Conservation (phyloP, 2,797 vertebrate species). For the Poecilia wingei region DNA sequence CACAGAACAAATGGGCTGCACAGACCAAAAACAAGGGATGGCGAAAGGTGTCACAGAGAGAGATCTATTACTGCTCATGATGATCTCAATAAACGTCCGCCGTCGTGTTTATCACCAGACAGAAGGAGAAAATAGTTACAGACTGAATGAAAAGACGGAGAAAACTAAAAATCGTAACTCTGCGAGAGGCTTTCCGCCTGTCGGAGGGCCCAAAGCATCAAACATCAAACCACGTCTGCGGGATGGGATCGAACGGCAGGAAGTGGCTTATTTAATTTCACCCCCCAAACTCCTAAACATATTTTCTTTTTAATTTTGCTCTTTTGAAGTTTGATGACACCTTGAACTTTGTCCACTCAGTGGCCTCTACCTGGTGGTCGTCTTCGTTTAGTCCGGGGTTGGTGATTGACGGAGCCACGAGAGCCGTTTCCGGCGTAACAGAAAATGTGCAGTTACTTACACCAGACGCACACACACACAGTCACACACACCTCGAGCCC, state of each 20-base stretch:
- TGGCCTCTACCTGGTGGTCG: conserved; percentile 56
- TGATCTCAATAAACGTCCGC: conserved; percentile 24
- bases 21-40: conserved; percentile 53
- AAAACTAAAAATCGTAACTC: background rate
- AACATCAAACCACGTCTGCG: conserved; percentile 20
- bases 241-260: conserved; percentile 23
- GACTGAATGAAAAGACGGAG: conserved; percentile 28
- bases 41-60: conserved; percentile 50
- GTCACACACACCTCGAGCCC: conserved; percentile 24
- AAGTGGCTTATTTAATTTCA: conserved; percentile 58
- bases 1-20: conserved; percentile 61
- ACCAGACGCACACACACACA: conserved; percentile 29
- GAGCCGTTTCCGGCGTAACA: conserved; percentile 74
- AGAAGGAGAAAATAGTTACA: background rate
- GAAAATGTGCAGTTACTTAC: conserved; percentile 83
- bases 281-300: background rate
- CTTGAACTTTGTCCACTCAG: conserved; percentile 74
- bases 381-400: conserved; percentile 77
- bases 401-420: conserved; percentile 69
- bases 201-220: conserved; percentile 19
- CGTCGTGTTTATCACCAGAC: conserved; percentile 29
- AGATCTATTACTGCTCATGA: conserved; percentile 42
- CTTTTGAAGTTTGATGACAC: conserved; percentile 68
- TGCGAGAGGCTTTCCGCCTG: conserved; percentile 6
- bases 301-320: conserved; percentile 15